Base-by-base conservation (phyloP, 1,140 invertebrate species). In the Trissolcus basalis region DNA sequence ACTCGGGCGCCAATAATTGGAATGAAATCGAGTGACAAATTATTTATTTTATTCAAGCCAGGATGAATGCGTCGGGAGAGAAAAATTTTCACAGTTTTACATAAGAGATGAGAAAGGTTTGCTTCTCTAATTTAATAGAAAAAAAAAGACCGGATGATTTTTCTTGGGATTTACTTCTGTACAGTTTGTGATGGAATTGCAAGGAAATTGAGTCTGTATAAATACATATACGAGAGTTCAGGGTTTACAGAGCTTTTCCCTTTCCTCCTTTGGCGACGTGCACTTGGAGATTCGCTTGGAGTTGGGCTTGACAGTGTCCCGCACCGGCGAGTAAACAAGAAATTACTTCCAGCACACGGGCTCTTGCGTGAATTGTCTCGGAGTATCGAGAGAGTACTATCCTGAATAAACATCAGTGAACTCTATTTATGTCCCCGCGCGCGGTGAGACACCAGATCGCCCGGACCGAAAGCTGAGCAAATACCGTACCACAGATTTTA, bases 381-480 rank as follows among this genome's bases (percentile, higher is more conserved):
- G 45, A 67, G 58, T 80, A 74, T 74, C 58, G 77, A 58, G 59
- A 64, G 64, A 63, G 74, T 63, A 76, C 71, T 76, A 81, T 82
- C 82, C 82, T 81, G 80, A 81, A 64, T 64, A 83, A 83, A 83
- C 79, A 27, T 27, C 19, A 82, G 60, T 53, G 49, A 71, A 49
- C 70, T 80, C 48, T 79, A 81, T 82, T 81, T 68, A 61, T 77
- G 55, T 64, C 54, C 44, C 59, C 10, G 15, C 68, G 68, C 51
- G 47, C 36, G 68, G 11, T 32, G 59, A 71, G 59, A 71, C 68
- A 58, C 47, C 68, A 41, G 59, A 71, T 71, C 59, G 53, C 35
- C 39, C 43, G 59, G 53, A 11, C 68, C 68, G 59, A 71, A 71
- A 71, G 68, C 68, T 71, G 58, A 75, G 58, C 53, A 67, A 63